Conservation (phyloP, 2,113 vertebrate genomes). For the Amazona vittata region DNA sequence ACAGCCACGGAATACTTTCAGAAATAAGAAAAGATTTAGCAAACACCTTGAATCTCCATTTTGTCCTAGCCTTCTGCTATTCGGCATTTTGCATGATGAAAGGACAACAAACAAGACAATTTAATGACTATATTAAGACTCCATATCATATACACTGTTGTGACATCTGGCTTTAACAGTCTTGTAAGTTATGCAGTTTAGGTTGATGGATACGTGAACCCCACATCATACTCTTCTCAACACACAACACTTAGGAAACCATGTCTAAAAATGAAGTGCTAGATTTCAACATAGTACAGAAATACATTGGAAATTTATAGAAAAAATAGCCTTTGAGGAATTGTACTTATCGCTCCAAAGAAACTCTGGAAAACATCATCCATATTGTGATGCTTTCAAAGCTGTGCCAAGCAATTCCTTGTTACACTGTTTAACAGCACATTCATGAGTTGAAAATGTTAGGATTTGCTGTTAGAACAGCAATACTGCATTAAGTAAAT, state of each 20-base stretch:
- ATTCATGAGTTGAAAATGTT: neutral
- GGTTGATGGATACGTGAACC: neutral
- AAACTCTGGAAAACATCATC: neutral
- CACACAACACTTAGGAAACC: neutral
- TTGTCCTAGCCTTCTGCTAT: conserved; percentile 63
- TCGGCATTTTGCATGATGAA: conserved; percentile 40
- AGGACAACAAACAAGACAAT: conserved; percentile 47
- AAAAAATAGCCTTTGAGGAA: neutral
- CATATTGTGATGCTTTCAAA: neutral
- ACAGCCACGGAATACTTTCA: conserved; percentile 34
- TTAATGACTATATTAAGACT: neutral
- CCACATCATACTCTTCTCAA: neutral
- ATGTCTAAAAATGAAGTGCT: neutral
- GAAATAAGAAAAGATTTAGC: conserved; percentile 29
- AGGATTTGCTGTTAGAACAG: neutral
- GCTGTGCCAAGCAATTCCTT: neutral
- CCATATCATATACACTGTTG: neutral
- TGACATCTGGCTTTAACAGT: neutral
- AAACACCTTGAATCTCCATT: conserved; percentile 66
- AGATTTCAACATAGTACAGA: neutral
- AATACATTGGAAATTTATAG: neutral
- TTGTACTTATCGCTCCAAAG: neutral
- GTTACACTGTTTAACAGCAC: neutral
- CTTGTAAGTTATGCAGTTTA: neutral
- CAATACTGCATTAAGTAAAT: neutral